These are phyloP conservation scores for Diarsia rubi DNA, from an alignment of 2,888 invertebrate genomes.

Conservation along the genomic window DNA sequence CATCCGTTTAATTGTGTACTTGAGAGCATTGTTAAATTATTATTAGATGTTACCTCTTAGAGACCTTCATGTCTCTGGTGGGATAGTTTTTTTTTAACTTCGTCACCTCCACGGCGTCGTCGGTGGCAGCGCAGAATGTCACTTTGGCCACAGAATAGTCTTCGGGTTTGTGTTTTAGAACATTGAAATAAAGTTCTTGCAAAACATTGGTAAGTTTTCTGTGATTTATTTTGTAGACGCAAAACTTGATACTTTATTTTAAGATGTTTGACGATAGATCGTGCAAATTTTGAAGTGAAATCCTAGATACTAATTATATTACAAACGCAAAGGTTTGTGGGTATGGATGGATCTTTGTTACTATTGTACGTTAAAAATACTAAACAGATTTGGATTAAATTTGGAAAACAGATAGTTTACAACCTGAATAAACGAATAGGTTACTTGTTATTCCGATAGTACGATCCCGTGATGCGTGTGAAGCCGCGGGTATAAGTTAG, in stretches of 20 bases:
- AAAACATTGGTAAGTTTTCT: not conserved
- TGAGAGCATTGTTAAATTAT: not conserved
- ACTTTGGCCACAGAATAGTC: not conserved
- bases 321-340: no score
- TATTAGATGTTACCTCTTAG: not conserved
- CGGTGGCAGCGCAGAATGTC: not conserved
- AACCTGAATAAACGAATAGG: no score
- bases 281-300: conserved; percentile 10
- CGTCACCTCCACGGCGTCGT: conserved; percentile 5
- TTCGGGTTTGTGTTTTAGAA: not conserved
- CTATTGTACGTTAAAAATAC: no score
- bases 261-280: not conserved
- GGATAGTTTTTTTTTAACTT: conserved; percentile 17
- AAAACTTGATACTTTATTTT: not conserved
- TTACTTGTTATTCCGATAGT: no score
- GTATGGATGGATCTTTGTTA: not conserved
- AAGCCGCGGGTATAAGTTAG: not conserved
- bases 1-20: conserved; percentile 47
- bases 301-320: no score
- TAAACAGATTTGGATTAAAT: no score
- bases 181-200: not conserved
- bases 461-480: no score
- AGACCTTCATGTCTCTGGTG: not conserved
- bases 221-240: not conserved
- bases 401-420: no score